Evolutionary conservation across 2,797 vertebrate species (phyloP).

Genomic region (Acrossocheilus fasciatus): DNA sequence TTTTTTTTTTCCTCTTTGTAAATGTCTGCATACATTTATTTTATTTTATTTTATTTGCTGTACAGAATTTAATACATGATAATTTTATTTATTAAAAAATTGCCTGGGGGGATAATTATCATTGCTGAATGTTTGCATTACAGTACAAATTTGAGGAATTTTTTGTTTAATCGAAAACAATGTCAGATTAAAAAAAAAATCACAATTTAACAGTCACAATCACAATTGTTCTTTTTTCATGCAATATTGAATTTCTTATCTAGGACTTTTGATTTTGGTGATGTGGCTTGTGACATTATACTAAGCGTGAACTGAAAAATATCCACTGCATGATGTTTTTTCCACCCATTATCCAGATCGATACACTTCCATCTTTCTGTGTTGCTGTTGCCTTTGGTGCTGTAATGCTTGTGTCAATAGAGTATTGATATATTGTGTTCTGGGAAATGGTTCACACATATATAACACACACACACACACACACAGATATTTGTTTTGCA

Average conservation of each 20-base stretch:
- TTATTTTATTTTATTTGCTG: no score
- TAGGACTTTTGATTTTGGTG: not conserved
- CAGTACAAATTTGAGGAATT: not conserved
- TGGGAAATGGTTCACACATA: not conserved
- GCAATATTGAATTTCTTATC: not conserved
- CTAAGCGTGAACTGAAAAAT: not conserved
- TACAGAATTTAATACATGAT: not conserved
- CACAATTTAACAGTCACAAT: no score
- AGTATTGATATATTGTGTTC: constrained; percentile 5
- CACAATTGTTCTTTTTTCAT: not conserved
- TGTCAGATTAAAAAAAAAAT: no score
- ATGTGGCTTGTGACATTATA: not conserved
- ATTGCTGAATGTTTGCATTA: not conserved
- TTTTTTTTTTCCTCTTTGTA: no score
- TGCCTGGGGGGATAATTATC: not conserved
- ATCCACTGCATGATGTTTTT: not conserved
- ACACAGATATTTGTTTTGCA: not conserved
- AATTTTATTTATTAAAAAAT: not conserved
- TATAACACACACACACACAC: not conserved
- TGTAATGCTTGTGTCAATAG: constrained; percentile 7
- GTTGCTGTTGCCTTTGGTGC: not conserved
- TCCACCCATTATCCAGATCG: constrained; percentile 7
- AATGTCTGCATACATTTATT: no score
- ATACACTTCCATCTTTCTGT: constrained; percentile 5
- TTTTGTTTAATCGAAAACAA: no score